Conservation (phyloP, 2,113 vertebrate species). For the Neodontobutis hainanensis region DNA sequence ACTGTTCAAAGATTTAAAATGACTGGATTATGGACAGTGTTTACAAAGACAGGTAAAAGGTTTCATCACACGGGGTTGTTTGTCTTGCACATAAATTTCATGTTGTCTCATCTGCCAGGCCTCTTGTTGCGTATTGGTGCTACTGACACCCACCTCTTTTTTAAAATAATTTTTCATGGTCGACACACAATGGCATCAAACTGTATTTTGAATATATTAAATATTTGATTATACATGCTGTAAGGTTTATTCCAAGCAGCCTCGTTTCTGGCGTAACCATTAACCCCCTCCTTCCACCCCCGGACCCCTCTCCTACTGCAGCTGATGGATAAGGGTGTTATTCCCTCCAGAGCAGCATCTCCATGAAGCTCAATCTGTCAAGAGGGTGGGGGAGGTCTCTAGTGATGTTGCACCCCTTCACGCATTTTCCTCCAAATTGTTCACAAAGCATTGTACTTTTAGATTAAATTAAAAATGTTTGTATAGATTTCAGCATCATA, state of each 20-base stretch:
- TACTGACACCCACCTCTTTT: constrained; percentile 23
- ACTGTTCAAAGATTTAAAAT: too few relatives aligned
- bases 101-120: neutral
- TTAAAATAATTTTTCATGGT: constrained; percentile 47
- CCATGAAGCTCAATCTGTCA: constrained; percentile 58
- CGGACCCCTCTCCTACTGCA: constrained; percentile 63
- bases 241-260: constrained; percentile 67
- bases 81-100: neutral
- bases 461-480: too few relatives aligned
- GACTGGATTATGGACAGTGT: too few relatives aligned
- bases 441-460: neutral
- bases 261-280: constrained; percentile 63
- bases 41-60: too few relatives aligned
- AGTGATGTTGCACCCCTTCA: constrained; percentile 46
- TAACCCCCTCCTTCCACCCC: constrained; percentile 47
- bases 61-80: neutral
- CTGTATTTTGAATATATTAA: constrained; percentile 52
- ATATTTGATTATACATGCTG: constrained; percentile 3
- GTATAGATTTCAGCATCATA: too few relatives aligned
- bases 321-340: constrained; percentile 68
- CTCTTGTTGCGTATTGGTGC: constrained; percentile 1
- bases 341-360: constrained; percentile 60
- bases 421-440: constrained; percentile 29
- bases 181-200: constrained; percentile 59
- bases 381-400: constrained; percentile 71